Percentiles rank a stretch among this genome's conserved stretches.
Conservation (phyloP, 2,113 vertebrate genomes). For the Ictalurus furcatus region DNA sequence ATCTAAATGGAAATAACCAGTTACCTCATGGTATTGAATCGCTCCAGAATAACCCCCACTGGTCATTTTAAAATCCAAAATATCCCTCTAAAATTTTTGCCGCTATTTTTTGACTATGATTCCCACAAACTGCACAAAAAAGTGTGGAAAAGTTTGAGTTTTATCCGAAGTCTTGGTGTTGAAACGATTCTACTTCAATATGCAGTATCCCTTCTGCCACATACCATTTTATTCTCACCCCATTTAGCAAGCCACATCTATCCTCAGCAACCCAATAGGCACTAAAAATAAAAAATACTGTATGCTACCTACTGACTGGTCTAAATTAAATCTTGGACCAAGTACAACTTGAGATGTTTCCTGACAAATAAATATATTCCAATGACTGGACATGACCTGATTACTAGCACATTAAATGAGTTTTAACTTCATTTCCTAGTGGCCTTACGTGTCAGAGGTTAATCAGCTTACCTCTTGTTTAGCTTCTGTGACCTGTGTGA, state of each 20-base stretch:
- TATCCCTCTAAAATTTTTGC: background rate
- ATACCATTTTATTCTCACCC: slow-evolving; percentile 13
- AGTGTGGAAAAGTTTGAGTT: background rate
- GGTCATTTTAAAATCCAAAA: background rate
- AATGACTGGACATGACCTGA: background rate
- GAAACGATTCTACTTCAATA: slow-evolving; percentile 27
- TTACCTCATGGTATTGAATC: background rate
- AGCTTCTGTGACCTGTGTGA: background rate
- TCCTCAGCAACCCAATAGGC: slow-evolving; percentile 11
- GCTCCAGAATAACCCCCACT: background rate
- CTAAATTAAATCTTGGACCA: slow-evolving; percentile 38
- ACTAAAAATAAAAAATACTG: slow-evolving; percentile 51
- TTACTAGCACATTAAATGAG: background rate
- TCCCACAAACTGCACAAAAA: background rate
- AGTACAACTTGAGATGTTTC: background rate
- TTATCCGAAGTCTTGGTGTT: background rate
- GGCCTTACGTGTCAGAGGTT: background rate
- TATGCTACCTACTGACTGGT: slow-evolving; percentile 23
- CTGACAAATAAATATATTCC: background rate
- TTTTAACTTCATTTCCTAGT: background rate
- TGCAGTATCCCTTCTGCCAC: background rate
- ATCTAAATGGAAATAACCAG: background rate
- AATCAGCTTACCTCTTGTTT: background rate
- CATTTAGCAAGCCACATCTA: slow-evolving; percentile 12
- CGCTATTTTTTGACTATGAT: background rate